Conservation (phyloP, 2,888 invertebrate species). For the Erebia palarica region DNA sequence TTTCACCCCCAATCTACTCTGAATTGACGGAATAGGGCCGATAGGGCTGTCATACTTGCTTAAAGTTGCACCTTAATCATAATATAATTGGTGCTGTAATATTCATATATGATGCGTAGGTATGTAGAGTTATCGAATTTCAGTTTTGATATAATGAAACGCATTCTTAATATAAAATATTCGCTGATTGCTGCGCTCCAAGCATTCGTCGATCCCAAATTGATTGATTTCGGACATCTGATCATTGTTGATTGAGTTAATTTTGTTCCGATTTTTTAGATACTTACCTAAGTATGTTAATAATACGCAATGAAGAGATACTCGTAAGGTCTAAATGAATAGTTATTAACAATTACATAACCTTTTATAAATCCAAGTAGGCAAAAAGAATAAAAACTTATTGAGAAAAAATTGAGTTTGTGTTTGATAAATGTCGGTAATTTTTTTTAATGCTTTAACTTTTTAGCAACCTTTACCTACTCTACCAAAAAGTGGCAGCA, state of each 20-base stretch:
- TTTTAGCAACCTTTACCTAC: too few species aligned
- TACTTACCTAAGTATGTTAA: too few species aligned
- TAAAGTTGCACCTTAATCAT: background rate
- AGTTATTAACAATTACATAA: too few species aligned
- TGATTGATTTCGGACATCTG: background rate
- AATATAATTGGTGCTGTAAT: background rate
- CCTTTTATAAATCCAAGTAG: too few species aligned
- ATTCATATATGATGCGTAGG: too few species aligned
- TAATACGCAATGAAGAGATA: too few species aligned
- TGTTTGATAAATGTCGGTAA: too few species aligned
- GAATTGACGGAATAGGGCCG: background rate
- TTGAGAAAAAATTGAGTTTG: too few species aligned
- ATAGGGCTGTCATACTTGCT: constrained; percentile 7
- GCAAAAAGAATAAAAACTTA: too few species aligned
- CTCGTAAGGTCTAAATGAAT: too few species aligned
- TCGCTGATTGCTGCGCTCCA: background rate
- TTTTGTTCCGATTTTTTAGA: background rate
- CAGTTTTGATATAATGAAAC: background rate
- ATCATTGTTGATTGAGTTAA: background rate
- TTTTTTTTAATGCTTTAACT: too few species aligned
- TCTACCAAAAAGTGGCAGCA: too few species aligned
- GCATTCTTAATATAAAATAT: background rate
- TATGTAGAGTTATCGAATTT: background rate
- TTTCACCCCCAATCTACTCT: constrained; percentile 26
- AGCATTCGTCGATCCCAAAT: background rate